phyloP scores from a whole-genome alignment of 2,888 invertebrate species.

The Carcina quercana region DNA sequence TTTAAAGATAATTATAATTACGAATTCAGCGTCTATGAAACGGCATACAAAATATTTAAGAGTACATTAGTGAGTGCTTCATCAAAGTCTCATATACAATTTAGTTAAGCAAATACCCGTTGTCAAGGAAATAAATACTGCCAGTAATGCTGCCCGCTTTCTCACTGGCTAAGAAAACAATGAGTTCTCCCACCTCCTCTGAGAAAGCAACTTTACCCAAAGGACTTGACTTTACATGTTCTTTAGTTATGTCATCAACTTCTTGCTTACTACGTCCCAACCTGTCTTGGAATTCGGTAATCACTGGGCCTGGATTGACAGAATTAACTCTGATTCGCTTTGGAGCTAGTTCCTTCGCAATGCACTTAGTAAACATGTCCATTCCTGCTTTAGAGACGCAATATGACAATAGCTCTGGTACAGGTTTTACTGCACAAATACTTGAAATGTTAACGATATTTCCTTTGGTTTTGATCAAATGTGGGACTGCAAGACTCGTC shows the following conservation, averaged over 20 bases:
- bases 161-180: conserved; percentile 16
- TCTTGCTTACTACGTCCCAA: not conserved
- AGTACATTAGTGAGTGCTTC: too few relatives aligned
- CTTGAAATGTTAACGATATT: conserved; percentile 22
- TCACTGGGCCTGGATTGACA: conserved; percentile 51
- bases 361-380: conserved; percentile 81
- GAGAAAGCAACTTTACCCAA: conserved; percentile 8
- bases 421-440: conserved; percentile 4
- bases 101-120: conserved; percentile 1
- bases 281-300: not conserved
- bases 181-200: conserved; percentile 14
- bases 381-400: conserved; percentile 81
- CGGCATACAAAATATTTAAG: too few relatives aligned
- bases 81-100: too few relatives aligned
- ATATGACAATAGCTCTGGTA: conserved; percentile 42
- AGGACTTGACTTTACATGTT: not conserved
- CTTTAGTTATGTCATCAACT: conserved; percentile 1
- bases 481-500: conserved; percentile 13
- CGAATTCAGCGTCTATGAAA: too few relatives aligned
- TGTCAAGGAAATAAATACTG: conserved; percentile 2
- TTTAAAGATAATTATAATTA: too few relatives aligned
- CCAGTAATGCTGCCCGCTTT: conserved; percentile 11
- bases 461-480: conserved; percentile 18
- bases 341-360: conserved; percentile 75
- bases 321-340: conserved; percentile 77